A percentile compares a stretch with the other conserved stretches of the same genome.
phyloP scores from a whole-genome alignment of 2,797 vertebrate species.

The Taeniopygia guttata region DNA sequence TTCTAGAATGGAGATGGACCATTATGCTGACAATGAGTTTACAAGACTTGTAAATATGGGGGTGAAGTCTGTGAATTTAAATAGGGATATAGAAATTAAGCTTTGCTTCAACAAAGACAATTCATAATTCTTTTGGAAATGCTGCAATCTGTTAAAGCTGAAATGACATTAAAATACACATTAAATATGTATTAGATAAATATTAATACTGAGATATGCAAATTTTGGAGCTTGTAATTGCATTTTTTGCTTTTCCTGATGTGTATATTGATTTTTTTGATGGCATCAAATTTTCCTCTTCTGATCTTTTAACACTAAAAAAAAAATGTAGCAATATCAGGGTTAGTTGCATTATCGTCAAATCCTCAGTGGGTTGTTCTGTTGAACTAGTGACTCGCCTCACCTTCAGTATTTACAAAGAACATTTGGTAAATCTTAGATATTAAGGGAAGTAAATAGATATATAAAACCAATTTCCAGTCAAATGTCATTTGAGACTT shows the following conservation, averaged over 20 bases:
- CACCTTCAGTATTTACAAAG: constrained; percentile 6
- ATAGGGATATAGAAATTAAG: neutral
- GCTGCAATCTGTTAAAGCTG: neutral
- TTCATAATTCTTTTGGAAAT: neutral
- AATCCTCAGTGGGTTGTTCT: neutral
- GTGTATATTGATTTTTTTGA: neutral
- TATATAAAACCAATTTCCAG: constrained; percentile 30
- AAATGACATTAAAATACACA: constrained; percentile 23
- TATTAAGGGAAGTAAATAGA: neutral
- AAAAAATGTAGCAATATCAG: neutral
- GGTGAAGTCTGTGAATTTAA: neutral
- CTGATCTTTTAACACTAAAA: neutral
- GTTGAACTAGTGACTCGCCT: constrained; percentile 14
- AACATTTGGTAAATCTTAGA: neutral
- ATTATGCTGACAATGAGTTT: neutral
- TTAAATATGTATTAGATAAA: constrained; percentile 45
- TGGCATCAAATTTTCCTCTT: neutral
- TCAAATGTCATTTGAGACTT: constrained; percentile 30
- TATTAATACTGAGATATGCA: constrained; percentile 35
- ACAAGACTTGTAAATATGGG: neutral
- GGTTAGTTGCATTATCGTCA: neutral
- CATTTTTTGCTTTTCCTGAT: constrained; percentile 22
- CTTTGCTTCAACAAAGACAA: neutral
- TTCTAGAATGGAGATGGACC: neutral
- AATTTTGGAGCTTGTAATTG: neutral